Conservation (phyloP, 1,140 invertebrate species). For the Ridgeia piscesae region DNA sequence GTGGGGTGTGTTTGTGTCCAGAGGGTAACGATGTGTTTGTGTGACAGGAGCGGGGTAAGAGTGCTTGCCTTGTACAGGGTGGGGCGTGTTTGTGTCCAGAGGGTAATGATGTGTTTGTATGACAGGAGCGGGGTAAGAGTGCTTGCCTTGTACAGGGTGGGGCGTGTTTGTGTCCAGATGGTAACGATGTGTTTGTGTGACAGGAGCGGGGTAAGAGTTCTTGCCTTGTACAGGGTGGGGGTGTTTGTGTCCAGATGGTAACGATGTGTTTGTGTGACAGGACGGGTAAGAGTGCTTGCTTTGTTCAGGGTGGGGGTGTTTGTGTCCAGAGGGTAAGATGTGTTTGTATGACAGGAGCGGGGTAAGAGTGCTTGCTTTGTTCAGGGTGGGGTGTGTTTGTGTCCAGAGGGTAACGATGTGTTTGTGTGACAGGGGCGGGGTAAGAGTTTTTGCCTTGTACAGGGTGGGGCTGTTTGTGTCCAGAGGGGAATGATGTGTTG, state of each 20-base stretch:
- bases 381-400: too few relatives aligned
- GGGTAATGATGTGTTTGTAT: too few relatives aligned
- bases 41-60: conserved; percentile 9
- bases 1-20: not conserved
- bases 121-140: not conserved
- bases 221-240: too few relatives aligned
- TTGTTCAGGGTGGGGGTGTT: not conserved
- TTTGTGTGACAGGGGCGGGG: too few relatives aligned
- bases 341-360: not conserved
- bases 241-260: too few relatives aligned
- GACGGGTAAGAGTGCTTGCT: not conserved
- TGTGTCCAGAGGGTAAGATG: not conserved
- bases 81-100: too few relatives aligned
- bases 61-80: too few relatives aligned
- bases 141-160: not conserved
- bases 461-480: not conserved
- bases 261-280: too few relatives aligned
- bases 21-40: not conserved
- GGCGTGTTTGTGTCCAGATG: too few relatives aligned
- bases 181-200: conserved; percentile 1
- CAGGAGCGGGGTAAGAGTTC: conserved; percentile 2
- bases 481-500: not conserved
- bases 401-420: too few relatives aligned
- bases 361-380: too few relatives aligned
- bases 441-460: not conserved